A percentile compares a stretch with the other conserved stretches of the same genome.
Evolutionary conservation across 2,888 invertebrate genomes (phyloP).

Genomic region (Archaeoteleia sp.): DNA sequence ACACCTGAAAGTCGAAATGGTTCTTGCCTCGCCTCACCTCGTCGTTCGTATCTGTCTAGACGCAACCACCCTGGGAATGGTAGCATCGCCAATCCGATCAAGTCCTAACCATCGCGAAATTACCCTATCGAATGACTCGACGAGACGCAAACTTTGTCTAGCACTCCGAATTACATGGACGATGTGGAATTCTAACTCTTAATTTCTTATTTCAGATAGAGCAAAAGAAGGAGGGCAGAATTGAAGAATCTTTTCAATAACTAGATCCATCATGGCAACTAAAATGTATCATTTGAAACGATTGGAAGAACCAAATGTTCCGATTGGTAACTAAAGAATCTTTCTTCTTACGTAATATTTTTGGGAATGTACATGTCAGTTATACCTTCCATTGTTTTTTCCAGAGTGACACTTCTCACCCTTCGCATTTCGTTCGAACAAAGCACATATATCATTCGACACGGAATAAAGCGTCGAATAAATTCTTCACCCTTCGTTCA

Average conservation of each 20-base stretch:
- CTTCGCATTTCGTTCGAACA: constrained; percentile 23
- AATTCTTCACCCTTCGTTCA: constrained; percentile 19
- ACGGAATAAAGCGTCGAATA: constrained; percentile 31
- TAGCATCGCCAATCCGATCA: constrained; percentile 56
- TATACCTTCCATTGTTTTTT: constrained; percentile 17
- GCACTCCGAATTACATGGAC: no score
- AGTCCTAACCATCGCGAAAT: constrained; percentile 58
- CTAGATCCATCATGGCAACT: not conserved
- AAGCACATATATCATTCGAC: constrained; percentile 31
- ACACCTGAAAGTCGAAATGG: constrained; percentile 70
- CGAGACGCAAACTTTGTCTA: constrained; percentile 15
- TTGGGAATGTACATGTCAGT: constrained; percentile 5
- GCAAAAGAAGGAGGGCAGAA: not conserved
- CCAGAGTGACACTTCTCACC: constrained; percentile 33
- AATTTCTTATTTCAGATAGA: not conserved
- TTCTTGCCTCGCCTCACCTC: constrained; percentile 36
- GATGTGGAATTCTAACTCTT: no score
- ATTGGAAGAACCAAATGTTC: no score
- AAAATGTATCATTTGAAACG: not conserved
- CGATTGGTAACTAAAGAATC: no score
- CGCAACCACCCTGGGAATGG: constrained; percentile 62
- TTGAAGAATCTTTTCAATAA: not conserved
- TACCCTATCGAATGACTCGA: constrained; percentile 63
- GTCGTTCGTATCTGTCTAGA: constrained; percentile 62
- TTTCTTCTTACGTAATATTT: constrained; percentile 6